A percentile compares a stretch with the other conserved stretches of the same genome.
Conservation (phyloP, 1,140 invertebrate species). For the Monochamus saltuarius region DNA sequence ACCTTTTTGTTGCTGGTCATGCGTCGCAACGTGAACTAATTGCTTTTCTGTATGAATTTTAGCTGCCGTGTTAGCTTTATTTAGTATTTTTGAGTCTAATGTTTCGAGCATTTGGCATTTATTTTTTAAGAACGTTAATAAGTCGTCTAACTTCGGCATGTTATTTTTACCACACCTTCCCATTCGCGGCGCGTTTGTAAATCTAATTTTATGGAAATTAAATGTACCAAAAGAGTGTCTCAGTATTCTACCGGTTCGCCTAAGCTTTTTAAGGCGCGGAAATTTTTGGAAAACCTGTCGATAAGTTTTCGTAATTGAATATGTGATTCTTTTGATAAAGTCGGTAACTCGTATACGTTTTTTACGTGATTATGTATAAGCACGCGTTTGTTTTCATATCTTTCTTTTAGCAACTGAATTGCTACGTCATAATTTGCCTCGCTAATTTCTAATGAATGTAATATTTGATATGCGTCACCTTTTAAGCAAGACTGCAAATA, state of each 20-base stretch:
- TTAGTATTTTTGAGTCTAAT: neutral
- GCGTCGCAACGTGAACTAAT: too few species aligned
- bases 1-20: too few species aligned
- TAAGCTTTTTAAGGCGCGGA: conserved; percentile 13
- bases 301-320: neutral
- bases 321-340: neutral
- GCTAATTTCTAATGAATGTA: conserved; percentile 12
- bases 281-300: neutral
- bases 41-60: too few species aligned
- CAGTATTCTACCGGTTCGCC: conserved; percentile 9
- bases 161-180: conserved; percentile 1
- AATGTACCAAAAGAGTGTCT: conserved; percentile 5
- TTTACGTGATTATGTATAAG: conserved; percentile 7
- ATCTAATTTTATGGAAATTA: conserved; percentile 13
- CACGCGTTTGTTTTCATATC: conserved; percentile 11
- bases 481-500: conserved; percentile 9
- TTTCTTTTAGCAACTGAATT: neutral
- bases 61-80: too few species aligned
- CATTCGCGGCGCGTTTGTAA: neutral
- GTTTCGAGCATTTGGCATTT: conserved; percentile 15
- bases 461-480: conserved; percentile 7
- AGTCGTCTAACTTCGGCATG: neutral
- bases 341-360: neutral
- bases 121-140: conserved; percentile 6
- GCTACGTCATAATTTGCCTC: conserved; percentile 12